Percentiles rank a stretch among this genome's conserved stretches.
Evolutionary conservation across 2,797 vertebrate species (phyloP).

Genomic region (Phyllotis vaccarum): DNA sequence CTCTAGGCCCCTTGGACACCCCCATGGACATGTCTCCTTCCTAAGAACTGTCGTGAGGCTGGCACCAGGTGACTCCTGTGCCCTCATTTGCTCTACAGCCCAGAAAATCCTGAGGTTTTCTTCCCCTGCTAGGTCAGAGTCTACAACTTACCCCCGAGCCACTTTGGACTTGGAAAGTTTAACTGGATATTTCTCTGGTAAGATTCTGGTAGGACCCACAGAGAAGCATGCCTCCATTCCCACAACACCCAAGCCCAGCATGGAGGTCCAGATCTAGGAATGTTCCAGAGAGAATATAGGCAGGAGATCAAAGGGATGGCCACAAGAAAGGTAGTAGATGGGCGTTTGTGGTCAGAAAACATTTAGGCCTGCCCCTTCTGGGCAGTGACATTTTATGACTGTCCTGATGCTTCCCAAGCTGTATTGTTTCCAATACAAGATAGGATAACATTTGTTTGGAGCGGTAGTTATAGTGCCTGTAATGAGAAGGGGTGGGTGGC

Average conservation of each 20-base stretch:
- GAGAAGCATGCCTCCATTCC: neutral
- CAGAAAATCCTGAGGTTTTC: neutral
- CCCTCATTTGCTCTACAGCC: neutral
- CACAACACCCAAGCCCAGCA: neutral
- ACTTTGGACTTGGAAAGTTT: neutral
- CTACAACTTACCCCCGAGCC: neutral
- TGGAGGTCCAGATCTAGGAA: neutral
- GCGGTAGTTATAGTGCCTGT: neutral
- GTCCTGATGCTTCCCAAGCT: neutral
- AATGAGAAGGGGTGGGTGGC: neutral
- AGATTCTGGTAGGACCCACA: neutral
- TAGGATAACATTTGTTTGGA: neutral
- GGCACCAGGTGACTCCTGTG: neutral
- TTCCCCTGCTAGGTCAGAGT: neutral
- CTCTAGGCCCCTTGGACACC: neutral
- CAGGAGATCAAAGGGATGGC: neutral
- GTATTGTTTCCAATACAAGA: neutral
- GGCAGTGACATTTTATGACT: neutral
- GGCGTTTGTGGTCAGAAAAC: conserved; percentile 3
- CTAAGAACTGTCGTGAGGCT: neutral
- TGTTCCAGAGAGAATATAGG: neutral
- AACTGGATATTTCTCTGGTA: neutral
- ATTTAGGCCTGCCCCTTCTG: neutral
- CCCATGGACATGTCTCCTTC: neutral
- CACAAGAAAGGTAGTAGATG: neutral